Evolutionary conservation across 2,888 invertebrate genomes (phyloP).

Genomic region (Stramonita haemastoma): DNA sequence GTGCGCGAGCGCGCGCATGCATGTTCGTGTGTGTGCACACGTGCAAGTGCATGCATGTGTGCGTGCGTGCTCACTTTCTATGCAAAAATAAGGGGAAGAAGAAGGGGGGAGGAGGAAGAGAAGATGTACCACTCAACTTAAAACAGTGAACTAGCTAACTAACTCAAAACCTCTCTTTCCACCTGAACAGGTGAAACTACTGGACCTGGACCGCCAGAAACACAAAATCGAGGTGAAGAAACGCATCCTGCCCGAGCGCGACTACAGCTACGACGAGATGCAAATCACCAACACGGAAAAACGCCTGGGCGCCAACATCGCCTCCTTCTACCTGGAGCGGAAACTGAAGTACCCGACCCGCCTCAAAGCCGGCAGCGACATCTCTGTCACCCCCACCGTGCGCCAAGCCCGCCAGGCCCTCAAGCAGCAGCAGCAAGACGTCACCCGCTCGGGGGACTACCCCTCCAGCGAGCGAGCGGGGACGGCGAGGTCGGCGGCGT

Average conservation of each 20-base stretch:
- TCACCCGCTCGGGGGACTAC: conserved; percentile 33
- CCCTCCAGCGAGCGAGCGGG: conserved; percentile 41
- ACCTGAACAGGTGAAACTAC: conserved; percentile 55
- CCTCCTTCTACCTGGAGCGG: conserved; percentile 64
- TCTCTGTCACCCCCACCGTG: conserved; percentile 63
- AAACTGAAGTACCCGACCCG: conserved; percentile 62
- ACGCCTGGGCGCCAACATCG: conserved; percentile 61
- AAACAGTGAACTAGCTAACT: no score
- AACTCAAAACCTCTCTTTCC: neutral
- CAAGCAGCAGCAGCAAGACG: conserved; percentile 52
- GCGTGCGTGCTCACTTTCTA: neutral
- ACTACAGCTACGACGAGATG: conserved; percentile 68
- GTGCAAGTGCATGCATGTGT: neutral
- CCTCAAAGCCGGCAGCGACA: conserved; percentile 57
- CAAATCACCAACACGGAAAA: conserved; percentile 60
- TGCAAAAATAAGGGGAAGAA: neutral
- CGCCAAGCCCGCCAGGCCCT: conserved; percentile 63
- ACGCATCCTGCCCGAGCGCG: conserved; percentile 62
- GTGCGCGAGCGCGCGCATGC: neutral
- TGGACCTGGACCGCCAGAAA: conserved; percentile 68
- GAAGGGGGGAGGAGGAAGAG: neutral
- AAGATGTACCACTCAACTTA: neutral
- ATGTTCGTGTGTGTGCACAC: neutral
- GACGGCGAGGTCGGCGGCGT: conserved; percentile 39
- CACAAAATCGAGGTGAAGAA: conserved; percentile 65